Base-by-base conservation (phyloP, 2,888 invertebrate species). In the Tortrix viridana region DNA sequence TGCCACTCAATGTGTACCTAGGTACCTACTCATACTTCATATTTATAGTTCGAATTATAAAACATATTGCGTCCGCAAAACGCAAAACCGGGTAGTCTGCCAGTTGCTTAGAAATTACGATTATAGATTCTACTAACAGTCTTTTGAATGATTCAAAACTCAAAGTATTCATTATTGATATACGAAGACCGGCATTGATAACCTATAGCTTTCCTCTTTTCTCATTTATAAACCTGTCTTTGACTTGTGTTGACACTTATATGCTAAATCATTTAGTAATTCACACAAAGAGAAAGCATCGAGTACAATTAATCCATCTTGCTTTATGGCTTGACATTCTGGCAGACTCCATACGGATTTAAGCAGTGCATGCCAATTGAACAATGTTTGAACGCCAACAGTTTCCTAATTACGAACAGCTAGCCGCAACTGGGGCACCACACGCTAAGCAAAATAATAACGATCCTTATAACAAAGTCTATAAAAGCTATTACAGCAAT, bases 381-480 rank as follows among this genome's bases (percentile, higher is more conserved):
- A 59, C 68, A 71, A 73, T 52, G 49, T 65, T 58, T 41, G 54
- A 64, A 70, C 69, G 69, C 75, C 74, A 76, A 75, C 63, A 67
- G 63, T 53, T 58, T 41, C 41, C 58, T 48, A 47, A 58, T 63
- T 58, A 41, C n/a, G 16, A n/a, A 32, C 16, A 14, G 32, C 26
- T n/a, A 47, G 6, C 32, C 32, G 23, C 23, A 32, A 49, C 47
- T 47, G 22, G 12, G 12, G 5, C 22, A 47, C 5, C n/a, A 9
- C 20, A 19, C 16, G 9, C 16, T 19, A 16, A 9, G 44, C 18
- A 19, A 44, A 18, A 9, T 18, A 9, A 18, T 16, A n/a, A 7
- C 18, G 44, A 18, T 18, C 43, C 18, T 16, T 41, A 41, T 41
- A 16, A n/a, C 14, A 41, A n/a, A 16, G 16, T 16, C 3, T 49